phyloP scores from a whole-genome alignment of 2,797 vertebrate genomes.

The Propithecus perrieri region DNA sequence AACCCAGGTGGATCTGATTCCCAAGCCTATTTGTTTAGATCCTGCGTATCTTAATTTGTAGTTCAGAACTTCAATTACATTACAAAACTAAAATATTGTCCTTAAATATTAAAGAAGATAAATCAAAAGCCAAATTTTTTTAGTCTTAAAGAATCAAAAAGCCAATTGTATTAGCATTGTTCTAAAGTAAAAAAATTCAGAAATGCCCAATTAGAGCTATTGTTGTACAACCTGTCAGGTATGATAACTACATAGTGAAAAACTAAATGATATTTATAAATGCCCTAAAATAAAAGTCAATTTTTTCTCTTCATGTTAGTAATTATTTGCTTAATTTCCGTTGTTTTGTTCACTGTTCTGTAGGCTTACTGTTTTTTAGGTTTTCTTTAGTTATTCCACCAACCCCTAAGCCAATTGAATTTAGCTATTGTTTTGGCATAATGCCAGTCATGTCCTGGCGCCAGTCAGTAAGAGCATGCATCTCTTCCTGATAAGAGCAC shows the following conservation, averaged over 20 bases:
- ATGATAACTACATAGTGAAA: background rate
- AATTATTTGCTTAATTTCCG: background rate
- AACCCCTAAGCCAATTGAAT: background rate
- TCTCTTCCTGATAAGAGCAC: background rate
- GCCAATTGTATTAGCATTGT: background rate
- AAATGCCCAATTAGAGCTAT: background rate
- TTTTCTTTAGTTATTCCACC: background rate
- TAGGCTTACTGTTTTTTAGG: background rate
- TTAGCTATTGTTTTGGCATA: background rate
- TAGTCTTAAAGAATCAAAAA: background rate
- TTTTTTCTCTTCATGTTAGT: background rate
- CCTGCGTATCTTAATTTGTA: background rate
- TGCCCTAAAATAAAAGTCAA: background rate
- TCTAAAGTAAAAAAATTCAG: background rate
- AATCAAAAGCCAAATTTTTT: background rate
- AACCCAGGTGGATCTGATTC: background rate
- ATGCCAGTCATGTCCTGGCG: background rate
- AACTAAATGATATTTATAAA: background rate
- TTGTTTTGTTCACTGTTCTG: background rate
- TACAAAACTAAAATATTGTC: background rate
- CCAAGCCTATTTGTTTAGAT: background rate
- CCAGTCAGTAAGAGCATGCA: accelerated
- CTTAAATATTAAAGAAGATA: conserved; percentile 9
- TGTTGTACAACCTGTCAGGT: background rate
- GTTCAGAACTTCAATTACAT: background rate